Evolutionary conservation across 2,888 invertebrate genomes (phyloP).

Genomic region (Hyposoter dolosus): DNA sequence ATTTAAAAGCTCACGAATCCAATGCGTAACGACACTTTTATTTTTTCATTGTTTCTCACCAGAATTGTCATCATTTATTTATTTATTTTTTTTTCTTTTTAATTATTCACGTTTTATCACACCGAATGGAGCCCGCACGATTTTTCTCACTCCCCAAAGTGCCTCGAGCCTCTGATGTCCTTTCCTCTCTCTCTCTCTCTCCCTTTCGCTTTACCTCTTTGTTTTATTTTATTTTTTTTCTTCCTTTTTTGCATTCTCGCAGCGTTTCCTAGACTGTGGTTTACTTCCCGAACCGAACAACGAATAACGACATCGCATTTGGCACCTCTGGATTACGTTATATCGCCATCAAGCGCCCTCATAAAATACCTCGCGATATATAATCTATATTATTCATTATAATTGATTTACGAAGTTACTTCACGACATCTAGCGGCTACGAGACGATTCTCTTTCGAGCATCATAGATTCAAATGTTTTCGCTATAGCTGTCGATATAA

Average conservation of each 20-base stretch:
- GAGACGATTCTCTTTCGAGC: conserved; percentile 59
- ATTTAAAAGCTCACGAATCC: conserved; percentile 7
- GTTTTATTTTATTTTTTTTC: conserved; percentile 11
- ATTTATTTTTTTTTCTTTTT: too few species aligned
- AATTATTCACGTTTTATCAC: neutral
- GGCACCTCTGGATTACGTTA: conserved; percentile 74
- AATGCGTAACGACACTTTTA: neutral
- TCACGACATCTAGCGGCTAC: conserved; percentile 71
- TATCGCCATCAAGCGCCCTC: conserved; percentile 54
- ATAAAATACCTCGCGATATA: conserved; percentile 62
- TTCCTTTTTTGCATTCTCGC: conserved; percentile 45
- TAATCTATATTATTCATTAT: conserved; percentile 48
- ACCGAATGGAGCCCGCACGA: conserved; percentile 47
- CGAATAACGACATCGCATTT: conserved; percentile 71
- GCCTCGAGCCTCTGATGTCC: conserved; percentile 64
- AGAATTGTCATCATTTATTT: too few species aligned
- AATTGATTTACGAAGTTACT: conserved; percentile 63
- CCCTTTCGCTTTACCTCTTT: conserved; percentile 8
- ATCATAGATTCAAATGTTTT: conserved; percentile 65
- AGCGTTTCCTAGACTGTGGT: conserved; percentile 61
- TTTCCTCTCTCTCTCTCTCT: conserved; percentile 50
- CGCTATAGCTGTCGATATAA: conserved; percentile 68
- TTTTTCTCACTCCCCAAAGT: conserved; percentile 53
- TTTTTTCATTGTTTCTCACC: neutral
- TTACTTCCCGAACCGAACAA: conserved; percentile 66